Conservation (phyloP, 30 jellyfish, hydroid and myxozoan species). For the Catostylus mosaicus region DNA sequence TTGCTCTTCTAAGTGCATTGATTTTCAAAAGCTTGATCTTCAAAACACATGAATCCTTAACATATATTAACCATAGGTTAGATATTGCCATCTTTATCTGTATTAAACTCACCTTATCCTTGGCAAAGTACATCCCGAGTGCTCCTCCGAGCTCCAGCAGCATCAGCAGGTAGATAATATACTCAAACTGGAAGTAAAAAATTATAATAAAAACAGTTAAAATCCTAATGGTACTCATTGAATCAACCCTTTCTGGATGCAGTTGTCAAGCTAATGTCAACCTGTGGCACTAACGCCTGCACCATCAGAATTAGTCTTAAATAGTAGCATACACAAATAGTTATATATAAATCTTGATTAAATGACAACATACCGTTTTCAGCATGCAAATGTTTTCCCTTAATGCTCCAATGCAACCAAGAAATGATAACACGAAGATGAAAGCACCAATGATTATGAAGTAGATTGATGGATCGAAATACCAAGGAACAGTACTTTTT, state of each 20-base stretch:
- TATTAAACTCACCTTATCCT: conserved; percentile 79
- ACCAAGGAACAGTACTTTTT: conserved; percentile 91
- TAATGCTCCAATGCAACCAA: conserved; percentile 95
- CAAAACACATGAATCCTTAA: too few relatives aligned
- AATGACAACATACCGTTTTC: conserved; percentile 64
- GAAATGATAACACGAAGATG: conserved; percentile 76
- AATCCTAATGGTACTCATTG: neutral
- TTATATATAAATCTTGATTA: neutral
- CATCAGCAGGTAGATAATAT: conserved; percentile 75
- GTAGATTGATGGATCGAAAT: conserved; percentile 87
- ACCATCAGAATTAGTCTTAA: too few relatives aligned
- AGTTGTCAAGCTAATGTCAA: too few relatives aligned
- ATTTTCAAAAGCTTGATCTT: too few relatives aligned
- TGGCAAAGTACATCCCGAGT: conserved; percentile 69
- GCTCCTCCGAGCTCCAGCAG: conserved; percentile 77
- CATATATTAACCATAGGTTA: too few relatives aligned
- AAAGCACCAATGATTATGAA: conserved; percentile 78
- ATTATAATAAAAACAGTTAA: too few relatives aligned
- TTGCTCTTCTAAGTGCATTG: too few relatives aligned
- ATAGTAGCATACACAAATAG: neutral
- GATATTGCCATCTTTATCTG: too few relatives aligned
- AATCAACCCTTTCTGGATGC: too few relatives aligned
- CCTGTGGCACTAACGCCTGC: too few relatives aligned
- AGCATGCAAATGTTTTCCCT: conserved; percentile 83
- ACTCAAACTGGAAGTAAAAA: conserved; percentile 74